phyloP scores from a whole-genome alignment of 2,797 vertebrate genomes.

The Uromys caudimaculatus region DNA sequence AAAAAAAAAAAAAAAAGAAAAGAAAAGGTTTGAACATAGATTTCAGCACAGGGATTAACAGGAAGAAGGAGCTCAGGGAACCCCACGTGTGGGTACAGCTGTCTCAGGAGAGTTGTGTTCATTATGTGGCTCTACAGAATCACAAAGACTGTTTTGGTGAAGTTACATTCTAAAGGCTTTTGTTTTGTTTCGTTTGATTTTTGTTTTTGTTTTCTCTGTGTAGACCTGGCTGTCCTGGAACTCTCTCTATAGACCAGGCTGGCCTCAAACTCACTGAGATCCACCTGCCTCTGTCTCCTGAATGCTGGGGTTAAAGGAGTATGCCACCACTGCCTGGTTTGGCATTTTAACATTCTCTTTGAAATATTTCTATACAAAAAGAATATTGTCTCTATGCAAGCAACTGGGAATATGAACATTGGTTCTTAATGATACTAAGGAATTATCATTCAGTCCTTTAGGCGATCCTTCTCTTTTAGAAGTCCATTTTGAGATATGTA shows the following conservation, averaged over 20 bases:
- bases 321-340: neutral
- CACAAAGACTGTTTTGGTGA: neutral
- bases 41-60: neutral
- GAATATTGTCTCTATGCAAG: neutral
- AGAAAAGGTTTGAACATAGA: neutral
- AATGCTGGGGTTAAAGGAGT: neutral
- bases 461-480: slow-evolving; percentile 36
- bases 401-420: neutral
- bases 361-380: neutral
- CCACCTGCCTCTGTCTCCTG: neutral
- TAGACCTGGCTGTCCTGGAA: neutral
- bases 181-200: neutral
- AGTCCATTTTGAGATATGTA: neutral
- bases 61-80: neutral
- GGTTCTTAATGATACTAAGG: slow-evolving; percentile 23
- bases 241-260: neutral
- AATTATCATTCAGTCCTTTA: slow-evolving; percentile 9
- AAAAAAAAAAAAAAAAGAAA: too few relatives aligned
- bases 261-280: neutral
- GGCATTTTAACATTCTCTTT: neutral
- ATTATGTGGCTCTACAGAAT: neutral
- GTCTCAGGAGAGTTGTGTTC: neutral
- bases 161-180: neutral
- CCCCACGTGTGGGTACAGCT: neutral
- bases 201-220: neutral